Base-by-base conservation (phyloP, 2,113 vertebrate species). In the Lethenteron reissneri region DNA sequence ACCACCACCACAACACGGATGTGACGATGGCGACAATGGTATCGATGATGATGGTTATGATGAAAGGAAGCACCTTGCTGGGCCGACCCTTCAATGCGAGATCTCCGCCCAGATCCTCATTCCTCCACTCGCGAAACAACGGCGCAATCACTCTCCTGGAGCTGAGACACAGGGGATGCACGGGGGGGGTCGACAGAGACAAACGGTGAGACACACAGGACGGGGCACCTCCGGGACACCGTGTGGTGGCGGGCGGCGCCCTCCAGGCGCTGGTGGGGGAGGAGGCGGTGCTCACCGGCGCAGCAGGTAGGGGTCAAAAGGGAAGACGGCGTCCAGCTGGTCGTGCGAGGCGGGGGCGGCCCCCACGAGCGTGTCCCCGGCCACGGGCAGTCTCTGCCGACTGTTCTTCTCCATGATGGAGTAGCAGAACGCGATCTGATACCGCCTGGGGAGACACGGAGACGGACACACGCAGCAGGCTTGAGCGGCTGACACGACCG, bases 341-440 rank as follows among this genome's bases (percentile, higher is more conserved):
- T 99, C 96, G 11, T 85, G 88, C 77, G 83, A 87, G 1, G 83
- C 81, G 74, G 82, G 79, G 58, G 88, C 80, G 0, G 78, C 76
- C 1, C 90, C 91, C 1, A 86, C 84, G 0, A 75, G 73, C 9
- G 86, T 86, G 15, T 78, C 88, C 75, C 86, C 83, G 8, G 94
- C 80, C 17, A 92, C 81, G 0, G 92, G 90, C 57, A 99, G 79
- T 70, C 82, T 73, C 56, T 83, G 82, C 2, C 91, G 85, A 57
- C 83, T 90, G 79, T 99, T 99, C 75, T 84, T 84, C 80, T 99
- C 91, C 12, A 99, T 94, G 76, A 99, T 86, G 0, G 86, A 92
- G 80, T 97, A 97, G 78, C 94, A 99, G 80, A 99, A 95, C 72
- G 87, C 94, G 12, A 99, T 75, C 80, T 99, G 94, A 75, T 97